Evolutionary conservation across 2,888 invertebrate genomes (phyloP), one percentile per base, ranked within the genome.

Genomic region (Caenorhabditis panamensis): DNA sequence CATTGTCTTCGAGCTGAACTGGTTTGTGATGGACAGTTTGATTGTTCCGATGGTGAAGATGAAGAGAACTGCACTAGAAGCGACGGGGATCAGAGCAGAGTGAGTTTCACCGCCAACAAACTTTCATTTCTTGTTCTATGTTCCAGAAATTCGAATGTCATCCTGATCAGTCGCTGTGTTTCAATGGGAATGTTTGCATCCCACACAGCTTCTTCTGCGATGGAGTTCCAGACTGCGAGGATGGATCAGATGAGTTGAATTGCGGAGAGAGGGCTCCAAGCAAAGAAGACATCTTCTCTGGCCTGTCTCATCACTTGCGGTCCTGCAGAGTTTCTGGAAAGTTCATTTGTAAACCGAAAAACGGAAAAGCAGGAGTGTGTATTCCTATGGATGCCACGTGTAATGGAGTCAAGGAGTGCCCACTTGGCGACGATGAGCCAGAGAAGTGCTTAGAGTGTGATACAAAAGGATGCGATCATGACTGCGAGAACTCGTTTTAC

Each of bases 391-490:
- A 64, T 24, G 24, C 44, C 24, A 79, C 89, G 2, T 92, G 92
- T 86, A 89, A 92, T 79, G 89, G 89, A 0, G 69, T 82, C n/a
- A 37, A 69, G 11, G 91, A 92, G 79, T 92, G 92, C 75, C 84
- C 79, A 0, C 88, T 91, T 72, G 87, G 87, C 0, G 89, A 90
- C 1, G 92, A 92, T 81, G 92, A 92, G 80, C 75, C 84, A 8
- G 72, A 66, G 9, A 84, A 83, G 51, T 86, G 86, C 58, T 79
- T 78, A 26, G 79, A 75, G 26, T 88, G 86, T 66, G 58, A 28
- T 5, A 31, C 37, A 20, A 56, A 62, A 36, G 75, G 68, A 3
- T 85, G 86, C 49, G 67, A 67, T n/a, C 75, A 82, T 54, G 63
- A 56, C 9, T 86, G 84, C 67, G 54, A 72, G 53, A 73, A 83